These are phyloP conservation scores for Pristionchus mayeri DNA, from an alignment of 2,888 invertebrate genomes.

Conservation along the genomic window DNA sequence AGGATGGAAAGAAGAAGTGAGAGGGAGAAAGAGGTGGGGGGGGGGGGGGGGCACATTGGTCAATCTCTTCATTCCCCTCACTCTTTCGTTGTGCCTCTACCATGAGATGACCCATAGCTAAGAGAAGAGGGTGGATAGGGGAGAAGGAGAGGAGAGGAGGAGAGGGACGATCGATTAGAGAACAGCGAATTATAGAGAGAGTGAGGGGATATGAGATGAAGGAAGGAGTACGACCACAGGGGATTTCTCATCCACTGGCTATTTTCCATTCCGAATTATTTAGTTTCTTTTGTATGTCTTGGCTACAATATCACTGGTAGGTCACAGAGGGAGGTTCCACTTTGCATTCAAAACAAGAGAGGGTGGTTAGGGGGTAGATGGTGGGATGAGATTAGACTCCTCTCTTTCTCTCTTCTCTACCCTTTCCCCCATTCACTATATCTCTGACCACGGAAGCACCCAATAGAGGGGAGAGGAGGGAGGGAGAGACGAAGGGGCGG, in stretches of 20 bases:
- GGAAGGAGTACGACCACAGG: not conserved
- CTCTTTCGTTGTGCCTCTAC: not conserved
- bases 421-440: not conserved
- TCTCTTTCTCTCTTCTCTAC: slow-evolving; percentile 11
- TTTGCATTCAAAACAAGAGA: not conserved
- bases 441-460: slow-evolving; percentile 19
- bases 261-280: not conserved
- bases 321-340: slow-evolving; percentile 6
- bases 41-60: not conserved
- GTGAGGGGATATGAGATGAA: not conserved
- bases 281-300: not conserved
- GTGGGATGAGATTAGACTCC: slow-evolving; percentile 10
- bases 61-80: not conserved
- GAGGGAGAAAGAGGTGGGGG: not conserved
- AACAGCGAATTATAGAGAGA: slow-evolving; percentile 27
- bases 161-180: slow-evolving; percentile 26
- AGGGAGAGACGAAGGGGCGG: too few relatives aligned
- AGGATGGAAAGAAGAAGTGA: not conserved
- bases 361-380: slow-evolving; percentile 34
- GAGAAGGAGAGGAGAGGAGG: not conserved
- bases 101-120: slow-evolving; percentile 30
- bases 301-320: not conserved
- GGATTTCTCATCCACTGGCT: not conserved
- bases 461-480: slow-evolving; percentile 15
- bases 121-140: not conserved